phyloP scores from a whole-genome alignment of 1,140 invertebrate genomes.

The Melanaphis sacchari region DNA sequence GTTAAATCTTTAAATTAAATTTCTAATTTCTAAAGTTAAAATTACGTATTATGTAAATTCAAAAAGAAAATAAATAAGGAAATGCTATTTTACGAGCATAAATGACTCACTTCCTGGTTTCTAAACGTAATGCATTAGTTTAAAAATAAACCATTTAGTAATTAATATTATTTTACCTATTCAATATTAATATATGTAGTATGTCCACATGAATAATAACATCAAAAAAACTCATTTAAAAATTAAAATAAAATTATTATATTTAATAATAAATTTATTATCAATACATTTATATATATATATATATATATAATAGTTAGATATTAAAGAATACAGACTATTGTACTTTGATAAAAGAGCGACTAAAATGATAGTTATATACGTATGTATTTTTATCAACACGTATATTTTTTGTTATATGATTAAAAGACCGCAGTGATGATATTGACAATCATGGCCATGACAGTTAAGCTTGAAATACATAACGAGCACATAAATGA shows the following conservation, averaged over 20 bases:
- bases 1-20: constrained; percentile 1
- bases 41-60: neutral
- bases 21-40: neutral
- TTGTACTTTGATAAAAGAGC: neutral
- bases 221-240: neutral
- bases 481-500: neutral
- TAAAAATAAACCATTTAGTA: neutral
- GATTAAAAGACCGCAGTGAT: neutral
- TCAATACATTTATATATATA: neutral
- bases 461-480: neutral
- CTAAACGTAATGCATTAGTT: neutral
- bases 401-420: neutral
- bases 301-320: neutral
- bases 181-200: neutral
- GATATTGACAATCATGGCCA: neutral
- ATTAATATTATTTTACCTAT: neutral
- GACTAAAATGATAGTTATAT: neutral
- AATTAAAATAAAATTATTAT: neutral
- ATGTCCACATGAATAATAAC: neutral
- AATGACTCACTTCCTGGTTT: neutral
- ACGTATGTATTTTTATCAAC: neutral
- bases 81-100: neutral
- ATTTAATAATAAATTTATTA: neutral
- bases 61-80: constrained; percentile 7
- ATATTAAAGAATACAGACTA: neutral